Percentiles rank a stretch among this genome's conserved stretches.
Conservation (phyloP, 1,140 invertebrate species). For the Heliconius nattereri region DNA sequence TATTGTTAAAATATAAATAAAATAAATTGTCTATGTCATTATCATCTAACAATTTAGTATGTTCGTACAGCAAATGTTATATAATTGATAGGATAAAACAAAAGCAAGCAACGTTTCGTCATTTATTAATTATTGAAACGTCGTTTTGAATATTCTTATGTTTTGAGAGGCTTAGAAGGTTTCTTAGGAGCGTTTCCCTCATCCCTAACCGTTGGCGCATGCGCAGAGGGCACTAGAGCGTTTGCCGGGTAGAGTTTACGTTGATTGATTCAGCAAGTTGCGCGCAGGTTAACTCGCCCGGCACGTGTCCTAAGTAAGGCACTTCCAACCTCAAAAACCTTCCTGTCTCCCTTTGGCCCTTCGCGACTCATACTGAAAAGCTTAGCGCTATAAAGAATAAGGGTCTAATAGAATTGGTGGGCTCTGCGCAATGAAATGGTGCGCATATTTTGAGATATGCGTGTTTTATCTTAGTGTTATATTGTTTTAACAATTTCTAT, state of each 20-base stretch:
- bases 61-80: too few relatives aligned
- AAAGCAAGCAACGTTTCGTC: not conserved
- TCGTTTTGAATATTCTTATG: not conserved
- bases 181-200: conserved; percentile 15
- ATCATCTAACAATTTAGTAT: too few relatives aligned
- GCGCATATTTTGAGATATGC: not conserved
- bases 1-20: not conserved
- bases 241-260: conserved; percentile 69
- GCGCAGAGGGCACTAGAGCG: conserved; percentile 53
- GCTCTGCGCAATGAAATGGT: conserved; percentile 14
- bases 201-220: conserved; percentile 60
- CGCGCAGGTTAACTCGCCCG: conserved; percentile 73
- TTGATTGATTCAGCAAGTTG: conserved; percentile 77
- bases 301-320: conserved; percentile 67
- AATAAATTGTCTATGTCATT: too few relatives aligned
- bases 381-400: conserved; percentile 15
- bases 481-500: not conserved
- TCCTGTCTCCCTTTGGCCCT: conserved; percentile 39
- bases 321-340: conserved; percentile 53
- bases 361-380: conserved; percentile 20
- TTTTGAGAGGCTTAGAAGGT: not conserved
- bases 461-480: not conserved
- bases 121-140: not conserved
- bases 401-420: conserved; percentile 38
- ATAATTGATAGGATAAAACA: too few relatives aligned